Conservation (phyloP, 2,797 vertebrate genomes). For the Gymnoscopelus microlampas region DNA sequence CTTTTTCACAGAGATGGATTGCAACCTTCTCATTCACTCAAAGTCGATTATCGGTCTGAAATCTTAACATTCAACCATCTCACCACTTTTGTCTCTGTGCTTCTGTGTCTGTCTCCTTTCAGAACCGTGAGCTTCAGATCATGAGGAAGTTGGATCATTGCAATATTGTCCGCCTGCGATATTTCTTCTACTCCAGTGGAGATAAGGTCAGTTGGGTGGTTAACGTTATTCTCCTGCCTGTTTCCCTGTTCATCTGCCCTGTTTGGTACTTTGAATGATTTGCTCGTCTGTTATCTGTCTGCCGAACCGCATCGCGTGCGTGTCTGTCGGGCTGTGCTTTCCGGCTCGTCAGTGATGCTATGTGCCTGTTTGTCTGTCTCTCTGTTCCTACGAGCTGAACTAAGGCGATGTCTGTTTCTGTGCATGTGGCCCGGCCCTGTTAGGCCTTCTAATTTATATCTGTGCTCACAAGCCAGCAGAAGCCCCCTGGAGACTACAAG, state of each 20-base stretch:
- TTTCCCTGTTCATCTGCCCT: neutral
- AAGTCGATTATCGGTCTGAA: no score
- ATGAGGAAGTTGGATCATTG: constrained; percentile 99
- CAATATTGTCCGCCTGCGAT: constrained; percentile 98
- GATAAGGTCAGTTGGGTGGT: constrained; percentile 87
- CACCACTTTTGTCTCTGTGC: neutral
- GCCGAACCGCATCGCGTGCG: neutral
- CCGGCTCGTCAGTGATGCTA: neutral
- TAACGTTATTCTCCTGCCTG: neutral
- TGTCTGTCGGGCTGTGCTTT: neutral
- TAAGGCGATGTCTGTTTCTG: constrained; percentile 39
- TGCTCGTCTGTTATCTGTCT: neutral
- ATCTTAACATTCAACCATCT: no score
- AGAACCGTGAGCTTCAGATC: constrained; percentile 97
- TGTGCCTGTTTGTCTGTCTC: neutral
- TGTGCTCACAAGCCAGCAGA: constrained; percentile 9
- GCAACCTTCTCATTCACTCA: no score
- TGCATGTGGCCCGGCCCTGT: constrained; percentile 5
- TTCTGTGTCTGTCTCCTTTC: constrained; percentile 4
- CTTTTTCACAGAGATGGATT: no score
- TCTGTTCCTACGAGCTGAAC: constrained; percentile 8
- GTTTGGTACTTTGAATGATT: no score
- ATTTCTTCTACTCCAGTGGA: constrained; percentile 99
- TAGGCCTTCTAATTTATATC: constrained; percentile 13
- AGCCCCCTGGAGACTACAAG: constrained; percentile 56